Conservation (phyloP, 2,888 invertebrate genomes). For the Nasonia oneida region DNA sequence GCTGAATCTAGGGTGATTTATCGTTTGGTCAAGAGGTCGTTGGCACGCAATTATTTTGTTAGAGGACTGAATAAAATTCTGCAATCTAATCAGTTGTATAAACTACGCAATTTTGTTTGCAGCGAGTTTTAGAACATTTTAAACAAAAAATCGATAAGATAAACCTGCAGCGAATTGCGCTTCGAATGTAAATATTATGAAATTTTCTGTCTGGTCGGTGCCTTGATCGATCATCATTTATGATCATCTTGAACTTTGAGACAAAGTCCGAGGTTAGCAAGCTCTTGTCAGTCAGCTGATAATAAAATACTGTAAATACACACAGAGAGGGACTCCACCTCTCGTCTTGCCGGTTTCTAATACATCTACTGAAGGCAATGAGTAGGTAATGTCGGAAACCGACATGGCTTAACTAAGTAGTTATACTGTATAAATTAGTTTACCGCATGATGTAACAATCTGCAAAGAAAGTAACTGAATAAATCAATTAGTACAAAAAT, state of each 20-base stretch:
- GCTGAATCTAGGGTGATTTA: background rate
- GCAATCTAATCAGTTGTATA: background rate
- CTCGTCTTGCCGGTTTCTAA: background rate
- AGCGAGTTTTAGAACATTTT: background rate
- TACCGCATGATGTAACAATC: background rate
- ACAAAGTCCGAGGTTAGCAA: background rate
- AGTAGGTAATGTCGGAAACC: background rate
- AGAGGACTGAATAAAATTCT: background rate
- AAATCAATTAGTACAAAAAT: background rate
- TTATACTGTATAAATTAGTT: background rate
- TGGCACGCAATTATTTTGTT: background rate
- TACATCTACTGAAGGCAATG: background rate
- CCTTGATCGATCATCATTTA: background rate
- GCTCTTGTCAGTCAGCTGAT: background rate
- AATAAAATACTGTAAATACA: background rate
- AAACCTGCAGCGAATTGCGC: background rate
- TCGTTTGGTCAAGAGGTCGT: background rate
- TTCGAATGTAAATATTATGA: background rate
- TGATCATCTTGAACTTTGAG: background rate
- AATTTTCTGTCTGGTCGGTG: background rate
- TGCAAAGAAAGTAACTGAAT: background rate
- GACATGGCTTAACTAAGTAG: background rate
- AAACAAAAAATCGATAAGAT: background rate
- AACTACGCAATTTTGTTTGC: background rate
- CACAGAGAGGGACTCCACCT: background rate